A percentile compares a stretch with the other conserved stretches of the same genome.
phyloP scores from a whole-genome alignment of 2,113 vertebrate genomes.

The Apus apus region DNA sequence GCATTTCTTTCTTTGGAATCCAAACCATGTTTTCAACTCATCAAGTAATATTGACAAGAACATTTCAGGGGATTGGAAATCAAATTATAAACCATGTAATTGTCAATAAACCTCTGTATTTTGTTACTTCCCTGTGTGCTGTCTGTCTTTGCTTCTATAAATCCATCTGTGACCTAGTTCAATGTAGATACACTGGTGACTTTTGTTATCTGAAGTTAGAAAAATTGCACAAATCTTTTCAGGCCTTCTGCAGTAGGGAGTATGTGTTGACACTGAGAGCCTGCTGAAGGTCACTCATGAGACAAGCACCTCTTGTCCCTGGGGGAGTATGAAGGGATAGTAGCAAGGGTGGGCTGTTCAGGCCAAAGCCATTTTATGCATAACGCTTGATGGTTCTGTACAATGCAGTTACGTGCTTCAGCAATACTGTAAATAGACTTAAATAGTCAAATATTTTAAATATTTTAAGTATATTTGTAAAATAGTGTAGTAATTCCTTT shows the following conservation, averaged over 20 bases:
- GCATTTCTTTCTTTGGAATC: neutral
- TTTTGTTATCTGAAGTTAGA: neutral
- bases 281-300: neutral
- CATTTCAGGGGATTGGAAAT: neutral
- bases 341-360: neutral
- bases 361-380: neutral
- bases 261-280: neutral
- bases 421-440: neutral
- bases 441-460: neutral
- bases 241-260: neutral
- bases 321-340: rapidly evolving
- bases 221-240: neutral
- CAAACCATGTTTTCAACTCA: neutral
- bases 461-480: neutral
- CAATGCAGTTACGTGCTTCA: neutral
- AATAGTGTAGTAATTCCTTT: neutral
- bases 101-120: constrained; percentile 85
- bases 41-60: neutral
- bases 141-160: neutral
- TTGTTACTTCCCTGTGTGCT: constrained; percentile 61
- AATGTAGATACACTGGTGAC: neutral
- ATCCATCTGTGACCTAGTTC: neutral
- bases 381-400: neutral
- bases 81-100: constrained; percentile 13
- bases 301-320: neutral